A percentile compares a stretch with the other conserved stretches of the same genome.
Evolutionary conservation across 2,888 invertebrate genomes (phyloP).

Genomic region (Andricus curvator): DNA sequence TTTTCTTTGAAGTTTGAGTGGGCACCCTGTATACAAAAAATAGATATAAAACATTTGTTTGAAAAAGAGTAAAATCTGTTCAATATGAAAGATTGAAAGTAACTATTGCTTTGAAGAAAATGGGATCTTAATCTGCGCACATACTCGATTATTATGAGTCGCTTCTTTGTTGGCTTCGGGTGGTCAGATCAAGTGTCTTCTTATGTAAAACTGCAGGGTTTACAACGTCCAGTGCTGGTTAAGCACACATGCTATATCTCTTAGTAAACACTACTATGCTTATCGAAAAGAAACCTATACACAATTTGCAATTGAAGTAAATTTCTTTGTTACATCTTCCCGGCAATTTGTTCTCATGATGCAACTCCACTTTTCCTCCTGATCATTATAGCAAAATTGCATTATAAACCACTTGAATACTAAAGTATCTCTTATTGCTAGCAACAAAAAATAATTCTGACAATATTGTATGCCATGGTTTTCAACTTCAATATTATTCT

Average conservation of each 20-base stretch:
- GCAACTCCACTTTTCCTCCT: background rate
- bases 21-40: too few relatives aligned
- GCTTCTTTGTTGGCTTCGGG: constrained; percentile 29
- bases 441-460: background rate
- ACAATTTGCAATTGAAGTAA: background rate
- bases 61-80: background rate
- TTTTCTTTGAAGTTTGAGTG: too few relatives aligned
- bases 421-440: background rate
- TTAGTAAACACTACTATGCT: background rate
- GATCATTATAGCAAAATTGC: background rate
- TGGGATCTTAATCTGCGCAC: background rate
- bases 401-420: background rate
- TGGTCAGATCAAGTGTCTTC: constrained; percentile 38
- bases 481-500: too few relatives aligned
- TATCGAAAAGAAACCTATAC: background rate
- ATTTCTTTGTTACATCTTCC: constrained; percentile 2
- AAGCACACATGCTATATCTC: background rate
- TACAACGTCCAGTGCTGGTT: background rate
- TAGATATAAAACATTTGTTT: background rate
- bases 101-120: background rate
- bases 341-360: background rate
- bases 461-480: background rate
- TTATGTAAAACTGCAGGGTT: constrained; percentile 25
- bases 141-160: constrained; percentile 31
- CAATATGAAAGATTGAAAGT: background rate